phyloP scores from a whole-genome alignment of 2,888 invertebrate species.

The Zaprionus bogoriensis region DNA sequence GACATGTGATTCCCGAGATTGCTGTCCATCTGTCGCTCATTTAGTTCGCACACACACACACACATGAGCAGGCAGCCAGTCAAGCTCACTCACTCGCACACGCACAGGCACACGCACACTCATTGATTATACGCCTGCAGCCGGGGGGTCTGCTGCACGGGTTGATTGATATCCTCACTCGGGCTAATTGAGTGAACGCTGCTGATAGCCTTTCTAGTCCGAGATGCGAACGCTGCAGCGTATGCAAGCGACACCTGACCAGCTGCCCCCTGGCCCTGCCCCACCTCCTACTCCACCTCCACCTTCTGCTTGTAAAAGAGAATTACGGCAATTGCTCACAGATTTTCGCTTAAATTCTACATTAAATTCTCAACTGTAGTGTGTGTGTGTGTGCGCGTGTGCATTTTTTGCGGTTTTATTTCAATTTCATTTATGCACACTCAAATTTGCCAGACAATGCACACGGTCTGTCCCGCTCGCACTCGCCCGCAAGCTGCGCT shows the following conservation, averaged over 20 bases:
- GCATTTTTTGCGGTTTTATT: conserved; percentile 27
- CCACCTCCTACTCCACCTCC: neutral
- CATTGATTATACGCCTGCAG: conserved; percentile 27
- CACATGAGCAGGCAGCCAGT: too few species aligned
- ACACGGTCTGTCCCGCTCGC: neutral
- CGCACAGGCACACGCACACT: neutral
- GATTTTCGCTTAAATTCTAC: neutral
- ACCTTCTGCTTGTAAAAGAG: neutral
- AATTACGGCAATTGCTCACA: too few species aligned
- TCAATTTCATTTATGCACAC: conserved; percentile 36
- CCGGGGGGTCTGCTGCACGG: conserved; percentile 7
- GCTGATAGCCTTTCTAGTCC: conserved; percentile 32
- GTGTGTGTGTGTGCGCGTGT: neutral
- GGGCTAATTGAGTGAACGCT: conserved; percentile 66
- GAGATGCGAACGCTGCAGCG: neutral
- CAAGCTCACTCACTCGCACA: neutral
- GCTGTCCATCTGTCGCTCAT: conserved; percentile 22
- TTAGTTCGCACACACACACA: conserved; percentile 6
- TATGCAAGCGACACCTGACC: neutral
- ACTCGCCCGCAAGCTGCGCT: too few species aligned
- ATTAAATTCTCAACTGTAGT: neutral
- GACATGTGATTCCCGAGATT: too few species aligned
- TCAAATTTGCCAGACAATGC: conserved; percentile 10
- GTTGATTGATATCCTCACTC: conserved; percentile 68
- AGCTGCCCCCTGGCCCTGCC: neutral